Evolutionary conservation across 1,140 invertebrate species (phyloP).

Genomic region (Trichonephila clavipes): DNA sequence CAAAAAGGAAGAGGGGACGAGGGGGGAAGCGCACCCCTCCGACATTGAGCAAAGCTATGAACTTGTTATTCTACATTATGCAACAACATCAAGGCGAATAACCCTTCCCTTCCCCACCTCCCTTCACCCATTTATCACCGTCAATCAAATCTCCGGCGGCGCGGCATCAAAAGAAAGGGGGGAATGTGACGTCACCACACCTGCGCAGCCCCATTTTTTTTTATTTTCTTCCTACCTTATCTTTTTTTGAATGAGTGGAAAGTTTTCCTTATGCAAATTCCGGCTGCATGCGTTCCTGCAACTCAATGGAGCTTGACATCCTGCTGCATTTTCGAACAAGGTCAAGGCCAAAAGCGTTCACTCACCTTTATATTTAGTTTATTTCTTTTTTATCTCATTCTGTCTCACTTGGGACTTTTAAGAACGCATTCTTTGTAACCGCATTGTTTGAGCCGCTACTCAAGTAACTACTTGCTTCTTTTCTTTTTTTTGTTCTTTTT

Average conservation of each 20-base stretch:
- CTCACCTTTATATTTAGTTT: slow-evolving; percentile 30
- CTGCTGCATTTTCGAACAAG: slow-evolving; percentile 9
- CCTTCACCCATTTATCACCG: slow-evolving; percentile 5
- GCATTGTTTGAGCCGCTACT: slow-evolving; percentile 7
- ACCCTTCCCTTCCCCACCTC: neutral
- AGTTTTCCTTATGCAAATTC: slow-evolving; percentile 55
- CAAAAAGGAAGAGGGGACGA: neutral
- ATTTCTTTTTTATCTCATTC: neutral
- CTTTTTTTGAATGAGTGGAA: slow-evolving; percentile 6
- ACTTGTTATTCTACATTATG: slow-evolving; percentile 30
- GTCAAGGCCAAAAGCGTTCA: slow-evolving; percentile 58
- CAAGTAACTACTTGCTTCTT: neutral
- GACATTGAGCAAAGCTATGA: neutral
- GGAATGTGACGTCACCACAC: slow-evolving; percentile 16
- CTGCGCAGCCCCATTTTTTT: slow-evolving; percentile 25
- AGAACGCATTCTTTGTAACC: slow-evolving; percentile 3
- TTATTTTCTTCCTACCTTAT: neutral
- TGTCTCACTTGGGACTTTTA: neutral
- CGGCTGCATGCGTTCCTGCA: slow-evolving; percentile 33
- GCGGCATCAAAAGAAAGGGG: neutral
- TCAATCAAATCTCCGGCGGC: slow-evolving; percentile 26
- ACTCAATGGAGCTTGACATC: slow-evolving; percentile 40
- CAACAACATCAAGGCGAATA: slow-evolving; percentile 22
- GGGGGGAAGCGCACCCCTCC: neutral
- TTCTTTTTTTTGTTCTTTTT: neutral